A percentile compares a stretch with the other conserved stretches of the same genome.
Conservation (phyloP, 2,113 vertebrate genomes). For the Antennarius striatus region DNA sequence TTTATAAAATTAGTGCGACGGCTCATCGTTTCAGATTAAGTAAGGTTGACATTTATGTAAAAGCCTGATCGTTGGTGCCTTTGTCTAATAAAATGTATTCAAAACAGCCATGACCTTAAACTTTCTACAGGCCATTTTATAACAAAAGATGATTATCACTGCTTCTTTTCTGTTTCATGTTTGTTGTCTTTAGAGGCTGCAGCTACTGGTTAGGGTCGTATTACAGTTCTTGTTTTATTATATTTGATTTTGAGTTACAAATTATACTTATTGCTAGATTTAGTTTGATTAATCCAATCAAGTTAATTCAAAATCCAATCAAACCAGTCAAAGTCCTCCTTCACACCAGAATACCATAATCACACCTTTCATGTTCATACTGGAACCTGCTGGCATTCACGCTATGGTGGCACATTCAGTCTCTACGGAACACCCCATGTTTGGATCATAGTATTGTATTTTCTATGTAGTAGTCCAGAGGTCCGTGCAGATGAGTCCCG, state of each 20-base stretch:
- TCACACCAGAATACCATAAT: too few species aligned
- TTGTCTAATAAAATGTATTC: not conserved
- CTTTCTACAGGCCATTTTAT: too few species aligned
- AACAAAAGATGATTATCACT: too few species aligned
- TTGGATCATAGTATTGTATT: too few species aligned
- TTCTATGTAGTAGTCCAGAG: too few species aligned
- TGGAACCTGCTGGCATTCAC: too few species aligned
- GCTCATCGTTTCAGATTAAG: not conserved
- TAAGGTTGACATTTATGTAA: not conserved
- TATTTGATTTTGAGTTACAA: not conserved
- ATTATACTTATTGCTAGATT: not conserved
- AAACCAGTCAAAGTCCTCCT: not conserved
- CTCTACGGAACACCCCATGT: too few species aligned
- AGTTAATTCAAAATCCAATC: not conserved
- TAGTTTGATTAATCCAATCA: not conserved
- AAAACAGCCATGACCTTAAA: not conserved
- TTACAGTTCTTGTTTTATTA: not conserved
- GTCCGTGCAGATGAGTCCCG: not conserved
- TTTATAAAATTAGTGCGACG: not conserved
- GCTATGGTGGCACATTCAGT: not conserved
- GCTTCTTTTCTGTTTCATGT: not conserved
- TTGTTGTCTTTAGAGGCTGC: conserved; percentile 1
- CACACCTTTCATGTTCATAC: too few species aligned
- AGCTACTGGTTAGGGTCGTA: not conserved
- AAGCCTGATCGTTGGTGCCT: not conserved